Evolutionary conservation across 2,113 vertebrate genomes (phyloP).

Genomic region (Cephalophus harveyi): DNA sequence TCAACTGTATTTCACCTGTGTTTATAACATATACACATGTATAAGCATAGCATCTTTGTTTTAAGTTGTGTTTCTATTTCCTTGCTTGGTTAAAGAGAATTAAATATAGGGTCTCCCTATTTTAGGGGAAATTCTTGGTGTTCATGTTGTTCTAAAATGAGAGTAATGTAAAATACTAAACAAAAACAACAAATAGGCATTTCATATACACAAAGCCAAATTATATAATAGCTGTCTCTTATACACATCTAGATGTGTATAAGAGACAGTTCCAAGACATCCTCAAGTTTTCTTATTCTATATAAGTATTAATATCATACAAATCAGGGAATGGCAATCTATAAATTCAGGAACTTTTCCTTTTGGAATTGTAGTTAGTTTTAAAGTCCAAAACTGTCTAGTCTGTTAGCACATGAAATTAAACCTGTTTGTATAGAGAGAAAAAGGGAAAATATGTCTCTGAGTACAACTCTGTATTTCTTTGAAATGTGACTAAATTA

Average conservation of each 20-base stretch:
- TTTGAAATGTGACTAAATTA: background rate
- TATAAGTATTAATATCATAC: background rate
- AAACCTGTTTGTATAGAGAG: background rate
- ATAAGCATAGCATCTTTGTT: background rate
- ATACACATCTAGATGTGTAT: too few species aligned
- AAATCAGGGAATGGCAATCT: background rate
- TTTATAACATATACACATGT: background rate
- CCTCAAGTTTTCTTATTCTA: background rate
- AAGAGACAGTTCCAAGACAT: too few species aligned
- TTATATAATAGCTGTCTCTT: background rate
- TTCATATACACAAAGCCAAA: background rate
- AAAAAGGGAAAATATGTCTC: background rate
- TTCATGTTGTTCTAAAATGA: background rate
- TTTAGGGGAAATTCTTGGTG: background rate
- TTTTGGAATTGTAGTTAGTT: background rate
- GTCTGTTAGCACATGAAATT: background rate
- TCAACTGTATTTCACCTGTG: background rate
- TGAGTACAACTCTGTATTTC: background rate
- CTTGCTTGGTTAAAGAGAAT: background rate
- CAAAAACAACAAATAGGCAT: background rate
- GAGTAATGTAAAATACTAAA: background rate
- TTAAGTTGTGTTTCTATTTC: background rate
- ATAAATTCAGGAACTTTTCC: background rate
- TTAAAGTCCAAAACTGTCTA: background rate
- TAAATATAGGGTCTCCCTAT: background rate